A percentile compares a stretch with the other conserved stretches of the same genome.
Evolutionary conservation across 1,140 invertebrate genomes (phyloP).

Genomic region (Tetramorium simillimum): DNA sequence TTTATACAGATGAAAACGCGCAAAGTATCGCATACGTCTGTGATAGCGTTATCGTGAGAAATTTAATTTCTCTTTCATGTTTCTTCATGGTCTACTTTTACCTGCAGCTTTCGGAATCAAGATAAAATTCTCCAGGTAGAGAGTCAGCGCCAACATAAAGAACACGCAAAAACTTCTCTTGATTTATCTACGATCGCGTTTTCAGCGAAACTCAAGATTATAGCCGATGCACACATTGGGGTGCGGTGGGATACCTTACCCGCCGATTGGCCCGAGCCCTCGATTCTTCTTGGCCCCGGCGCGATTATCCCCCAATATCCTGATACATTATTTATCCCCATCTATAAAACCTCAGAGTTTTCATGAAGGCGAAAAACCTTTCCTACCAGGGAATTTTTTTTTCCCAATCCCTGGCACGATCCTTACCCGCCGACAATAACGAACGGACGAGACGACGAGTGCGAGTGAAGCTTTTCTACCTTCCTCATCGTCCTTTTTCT

Average conservation of each 20-base stretch:
- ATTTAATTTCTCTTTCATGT: slow-evolving; percentile 49
- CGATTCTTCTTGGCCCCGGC: slow-evolving; percentile 63
- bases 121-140: slow-evolving; percentile 43
- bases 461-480: slow-evolving; percentile 64
- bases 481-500: slow-evolving; percentile 45
- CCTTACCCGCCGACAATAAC: slow-evolving; percentile 66
- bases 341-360: slow-evolving; percentile 67
- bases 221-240: slow-evolving; percentile 24
- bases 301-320: slow-evolving; percentile 77
- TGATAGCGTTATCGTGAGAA: slow-evolving; percentile 36
- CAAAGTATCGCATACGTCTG: background rate
- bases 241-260: slow-evolving; percentile 51
- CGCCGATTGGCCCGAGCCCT: slow-evolving; percentile 43
- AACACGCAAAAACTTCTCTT: slow-evolving; percentile 14
- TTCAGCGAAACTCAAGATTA: slow-evolving; percentile 22
- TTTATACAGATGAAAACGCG: background rate
- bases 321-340: slow-evolving; percentile 77
- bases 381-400: slow-evolving; percentile 65
- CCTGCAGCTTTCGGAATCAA: background rate
- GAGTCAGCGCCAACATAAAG: background rate
- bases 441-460: slow-evolving; percentile 59
- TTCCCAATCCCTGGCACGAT: slow-evolving; percentile 59
- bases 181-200: slow-evolving; percentile 56
- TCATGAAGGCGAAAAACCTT: slow-evolving; percentile 67
- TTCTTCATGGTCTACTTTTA: background rate